A percentile compares a stretch with the other conserved stretches of the same genome.
phyloP scores from a whole-genome alignment of 2,797 vertebrate genomes.

The Lagocephalus sceleratus region DNA sequence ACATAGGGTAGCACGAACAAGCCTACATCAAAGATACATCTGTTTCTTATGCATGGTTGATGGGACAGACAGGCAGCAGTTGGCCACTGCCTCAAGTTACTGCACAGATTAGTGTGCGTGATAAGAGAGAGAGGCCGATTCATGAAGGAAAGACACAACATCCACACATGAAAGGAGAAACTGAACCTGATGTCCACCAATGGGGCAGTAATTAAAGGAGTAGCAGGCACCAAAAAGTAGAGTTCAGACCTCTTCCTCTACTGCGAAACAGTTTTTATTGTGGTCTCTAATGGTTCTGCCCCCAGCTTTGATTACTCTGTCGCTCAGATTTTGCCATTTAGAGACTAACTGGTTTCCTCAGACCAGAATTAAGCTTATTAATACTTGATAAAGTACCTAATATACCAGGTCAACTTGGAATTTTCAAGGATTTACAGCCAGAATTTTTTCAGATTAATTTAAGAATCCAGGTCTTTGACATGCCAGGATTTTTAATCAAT shows the following conservation, averaged over 20 bases:
- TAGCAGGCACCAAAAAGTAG: no score
- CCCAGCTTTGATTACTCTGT: conserved; percentile 7
- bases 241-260: no score
- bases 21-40: conserved; percentile 67
- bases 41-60: conserved; percentile 70
- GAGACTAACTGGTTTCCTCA: conserved; percentile 21
- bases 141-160: conserved; percentile 6
- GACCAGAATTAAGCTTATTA: conserved; percentile 23
- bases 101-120: conserved; percentile 43
- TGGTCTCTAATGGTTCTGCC: no score
- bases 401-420: not conserved
- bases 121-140: conserved; percentile 23
- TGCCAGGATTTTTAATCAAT: not conserved
- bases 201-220: no score
- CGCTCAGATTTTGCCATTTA: conserved; percentile 16
- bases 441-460: not conserved
- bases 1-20: conserved; percentile 48
- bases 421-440: not conserved
- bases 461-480: not conserved
- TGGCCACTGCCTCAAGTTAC: conserved; percentile 45
- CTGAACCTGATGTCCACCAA: not conserved
- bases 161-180: conserved; percentile 9
- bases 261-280: no score
- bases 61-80: conserved; percentile 55
- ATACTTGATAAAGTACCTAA: conserved; percentile 8